Percentiles rank a stretch among this genome's conserved stretches.
Evolutionary conservation across 2,888 invertebrate genomes (phyloP).

Genomic region (Crocallis elinguaria): DNA sequence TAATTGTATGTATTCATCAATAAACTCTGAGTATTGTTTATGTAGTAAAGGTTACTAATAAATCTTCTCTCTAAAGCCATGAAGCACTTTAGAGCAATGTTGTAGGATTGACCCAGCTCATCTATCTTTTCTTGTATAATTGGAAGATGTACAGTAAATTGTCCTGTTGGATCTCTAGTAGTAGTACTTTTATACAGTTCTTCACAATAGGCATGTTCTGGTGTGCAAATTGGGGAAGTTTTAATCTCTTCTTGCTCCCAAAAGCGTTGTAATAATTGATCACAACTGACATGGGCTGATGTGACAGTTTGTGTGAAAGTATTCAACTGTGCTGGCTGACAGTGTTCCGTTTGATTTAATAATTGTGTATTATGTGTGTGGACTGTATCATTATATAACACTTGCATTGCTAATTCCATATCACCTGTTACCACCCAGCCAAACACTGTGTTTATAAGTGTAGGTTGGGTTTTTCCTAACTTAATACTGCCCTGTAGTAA

Average conservation of each 20-base stretch:
- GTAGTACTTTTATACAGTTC: slow-evolving; percentile 6
- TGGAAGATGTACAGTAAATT: slow-evolving; percentile 7
- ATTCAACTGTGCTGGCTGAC: no score
- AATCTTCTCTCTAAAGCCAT: no score
- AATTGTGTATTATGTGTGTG: no score
- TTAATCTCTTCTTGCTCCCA: no score
- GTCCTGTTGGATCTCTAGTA: slow-evolving; percentile 5
- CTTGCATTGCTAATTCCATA: slow-evolving; percentile 1
- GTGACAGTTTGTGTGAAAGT: no score
- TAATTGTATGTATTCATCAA: slow-evolving; percentile 4
- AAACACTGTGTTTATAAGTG: slow-evolving; percentile 5
- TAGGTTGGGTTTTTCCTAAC: slow-evolving; percentile 1
- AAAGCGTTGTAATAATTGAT: no score
- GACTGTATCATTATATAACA: slow-evolving; percentile 8
- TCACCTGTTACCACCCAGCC: slow-evolving; percentile 11
- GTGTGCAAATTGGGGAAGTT: no score
- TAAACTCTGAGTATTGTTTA: no score
- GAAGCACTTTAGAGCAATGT: slow-evolving; percentile 1
- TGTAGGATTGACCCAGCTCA: slow-evolving; percentile 4
- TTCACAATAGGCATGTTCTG: no score
- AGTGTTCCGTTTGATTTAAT: no score
- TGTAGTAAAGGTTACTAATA: neutral
- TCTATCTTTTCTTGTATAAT: slow-evolving; percentile 6
- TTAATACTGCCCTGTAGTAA: no score
- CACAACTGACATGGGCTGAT: no score